These are phyloP conservation scores for Agapornis roseicollis DNA, from an alignment of 2,113 vertebrate species.

Conservation along the genomic window DNA sequence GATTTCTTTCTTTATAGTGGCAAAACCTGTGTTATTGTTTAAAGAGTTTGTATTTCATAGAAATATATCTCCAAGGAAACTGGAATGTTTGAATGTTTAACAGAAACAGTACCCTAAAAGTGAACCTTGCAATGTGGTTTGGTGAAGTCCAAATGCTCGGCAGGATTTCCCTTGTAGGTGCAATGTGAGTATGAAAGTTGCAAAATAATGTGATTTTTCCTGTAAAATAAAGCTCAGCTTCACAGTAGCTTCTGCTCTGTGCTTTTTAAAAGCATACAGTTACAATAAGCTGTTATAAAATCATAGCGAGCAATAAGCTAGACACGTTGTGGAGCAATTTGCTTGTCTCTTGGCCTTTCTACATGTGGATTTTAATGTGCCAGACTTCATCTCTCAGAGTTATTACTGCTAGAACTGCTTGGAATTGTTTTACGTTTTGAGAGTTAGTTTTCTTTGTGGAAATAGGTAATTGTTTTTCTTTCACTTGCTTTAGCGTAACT, in stretches of 20 bases:
- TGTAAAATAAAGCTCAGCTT: not conserved
- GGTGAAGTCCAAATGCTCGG: not conserved
- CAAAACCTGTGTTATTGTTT: not conserved
- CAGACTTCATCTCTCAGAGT: not conserved
- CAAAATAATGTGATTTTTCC: not conserved
- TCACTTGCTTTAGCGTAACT: not conserved
- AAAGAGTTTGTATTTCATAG: not conserved
- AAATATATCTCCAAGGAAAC: not conserved
- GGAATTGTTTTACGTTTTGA: not conserved
- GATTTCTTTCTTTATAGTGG: not conserved
- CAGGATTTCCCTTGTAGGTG: not conserved
- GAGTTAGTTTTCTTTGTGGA: not conserved
- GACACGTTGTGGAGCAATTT: conserved; percentile 4
- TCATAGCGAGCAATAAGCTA: not conserved
- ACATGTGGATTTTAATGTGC: not conserved
- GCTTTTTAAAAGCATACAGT: not conserved
- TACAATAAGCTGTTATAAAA: not conserved
- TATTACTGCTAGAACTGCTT: conserved; percentile 1
- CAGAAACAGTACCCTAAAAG: not conserved
- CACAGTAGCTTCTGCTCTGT: not conserved
- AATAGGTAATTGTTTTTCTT: not conserved
- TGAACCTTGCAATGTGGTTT: not conserved
- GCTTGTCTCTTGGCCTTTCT: conserved; percentile 31
- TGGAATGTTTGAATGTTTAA: not conserved
- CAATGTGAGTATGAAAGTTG: not conserved